Evolutionary conservation across 2,888 invertebrate genomes (phyloP).

Genomic region (Drosophila meridionalis): DNA sequence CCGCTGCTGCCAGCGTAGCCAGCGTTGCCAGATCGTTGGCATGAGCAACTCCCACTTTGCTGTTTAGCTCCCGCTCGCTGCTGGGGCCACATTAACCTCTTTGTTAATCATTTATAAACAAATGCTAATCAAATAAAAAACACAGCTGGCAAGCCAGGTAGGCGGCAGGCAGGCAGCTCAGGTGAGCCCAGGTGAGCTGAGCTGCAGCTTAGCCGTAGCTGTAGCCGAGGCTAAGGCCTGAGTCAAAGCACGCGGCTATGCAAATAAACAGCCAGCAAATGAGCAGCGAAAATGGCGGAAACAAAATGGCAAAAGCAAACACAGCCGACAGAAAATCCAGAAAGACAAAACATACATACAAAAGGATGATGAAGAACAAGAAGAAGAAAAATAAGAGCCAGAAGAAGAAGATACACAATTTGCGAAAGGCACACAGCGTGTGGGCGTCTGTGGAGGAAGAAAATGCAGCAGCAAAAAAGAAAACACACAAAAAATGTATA

Average conservation of each 20-base stretch:
- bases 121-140: slow-evolving; percentile 77
- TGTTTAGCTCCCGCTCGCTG: slow-evolving; percentile 50
- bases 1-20: slow-evolving; percentile 34
- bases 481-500: neutral
- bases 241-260: slow-evolving; percentile 49
- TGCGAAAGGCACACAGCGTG: neutral
- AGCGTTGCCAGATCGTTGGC: slow-evolving; percentile 27
- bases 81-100: slow-evolving; percentile 73
- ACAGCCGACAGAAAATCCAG: slow-evolving; percentile 6
- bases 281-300: slow-evolving; percentile 63
- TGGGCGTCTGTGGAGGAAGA: slow-evolving; percentile 13
- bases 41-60: slow-evolving; percentile 43
- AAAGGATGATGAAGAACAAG: neutral
- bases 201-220: slow-evolving; percentile 22
- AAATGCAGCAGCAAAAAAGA: slow-evolving; percentile 38
- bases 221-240: slow-evolving; percentile 17
- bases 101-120: slow-evolving; percentile 79
- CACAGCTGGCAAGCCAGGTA: slow-evolving; percentile 31
- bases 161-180: slow-evolving; percentile 18
- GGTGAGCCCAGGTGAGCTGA: slow-evolving; percentile 41
- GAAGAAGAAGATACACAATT: slow-evolving; percentile 20
- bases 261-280: slow-evolving; percentile 71
- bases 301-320: slow-evolving; percentile 17
- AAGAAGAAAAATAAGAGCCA: too few species aligned
- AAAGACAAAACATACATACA: neutral